These are phyloP conservation scores for Mastigias papua DNA, from an alignment of 30 jellyfish, hydroid and myxozoan genomes.

Conservation along the genomic window DNA sequence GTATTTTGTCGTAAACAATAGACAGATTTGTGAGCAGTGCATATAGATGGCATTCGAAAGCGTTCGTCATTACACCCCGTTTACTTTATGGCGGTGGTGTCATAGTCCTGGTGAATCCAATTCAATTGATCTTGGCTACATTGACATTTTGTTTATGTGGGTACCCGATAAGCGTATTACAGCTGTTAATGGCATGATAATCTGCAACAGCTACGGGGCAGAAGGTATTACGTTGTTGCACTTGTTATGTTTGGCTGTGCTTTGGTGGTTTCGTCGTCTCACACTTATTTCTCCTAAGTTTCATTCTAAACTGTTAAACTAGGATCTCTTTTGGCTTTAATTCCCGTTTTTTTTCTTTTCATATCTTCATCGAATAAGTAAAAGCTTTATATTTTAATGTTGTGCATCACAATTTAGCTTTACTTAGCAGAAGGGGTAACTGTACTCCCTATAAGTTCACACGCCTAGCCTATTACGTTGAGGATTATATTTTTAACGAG, in stretches of 20 bases:
- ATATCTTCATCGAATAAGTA: too few species aligned
- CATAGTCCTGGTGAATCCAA: neutral
- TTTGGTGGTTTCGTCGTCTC: too few species aligned
- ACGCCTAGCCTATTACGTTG: too few species aligned
- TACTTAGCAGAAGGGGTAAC: too few species aligned
- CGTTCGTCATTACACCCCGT: conserved; percentile 55
- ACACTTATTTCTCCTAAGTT: too few species aligned
- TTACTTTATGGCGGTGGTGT: conserved; percentile 37
- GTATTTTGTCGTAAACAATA: conserved; percentile 39
- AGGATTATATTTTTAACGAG: too few species aligned
- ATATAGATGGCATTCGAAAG: conserved; percentile 1
- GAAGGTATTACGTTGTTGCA: neutral
- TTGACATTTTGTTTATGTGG: conserved; percentile 16
- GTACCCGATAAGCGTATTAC: conserved; percentile 44
- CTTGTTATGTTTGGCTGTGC: neutral
- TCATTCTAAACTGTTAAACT: too few species aligned
- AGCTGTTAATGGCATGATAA: neutral
- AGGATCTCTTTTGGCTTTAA: too few species aligned
- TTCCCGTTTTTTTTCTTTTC: too few species aligned
- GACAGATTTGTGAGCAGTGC: conserved; percentile 51
- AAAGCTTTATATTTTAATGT: too few species aligned
- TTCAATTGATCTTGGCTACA: conserved; percentile 28
- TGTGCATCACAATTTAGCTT: too few species aligned
- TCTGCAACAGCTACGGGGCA: neutral
- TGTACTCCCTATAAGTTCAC: too few species aligned